Conservation (phyloP, 2,113 vertebrate genomes). For the Leucopsar rothschildi region DNA sequence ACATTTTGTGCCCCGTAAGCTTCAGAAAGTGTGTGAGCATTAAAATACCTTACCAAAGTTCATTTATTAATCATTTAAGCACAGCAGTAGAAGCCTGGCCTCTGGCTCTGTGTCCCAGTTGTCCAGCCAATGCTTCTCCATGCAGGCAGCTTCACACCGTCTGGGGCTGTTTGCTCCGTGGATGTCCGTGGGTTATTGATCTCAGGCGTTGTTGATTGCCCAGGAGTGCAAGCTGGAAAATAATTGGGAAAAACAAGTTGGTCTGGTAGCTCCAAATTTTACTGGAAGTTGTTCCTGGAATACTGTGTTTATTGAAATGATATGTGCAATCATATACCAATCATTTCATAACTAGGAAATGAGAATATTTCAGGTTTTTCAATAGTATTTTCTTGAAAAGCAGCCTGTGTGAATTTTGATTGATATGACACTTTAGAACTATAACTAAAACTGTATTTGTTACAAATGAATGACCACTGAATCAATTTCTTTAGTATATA, state of each 20-base stretch:
- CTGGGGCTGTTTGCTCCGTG: neutral
- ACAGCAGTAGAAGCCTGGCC: neutral
- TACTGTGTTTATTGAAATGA: neutral
- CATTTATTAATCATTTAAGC: neutral
- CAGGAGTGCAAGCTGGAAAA: neutral
- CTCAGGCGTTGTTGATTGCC: fast-evolving
- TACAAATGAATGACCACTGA: slow-evolving; percentile 39
- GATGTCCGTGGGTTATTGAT: neutral
- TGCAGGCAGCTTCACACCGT: neutral
- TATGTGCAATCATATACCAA: neutral
- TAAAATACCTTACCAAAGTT: neutral
- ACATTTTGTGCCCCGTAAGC: neutral
- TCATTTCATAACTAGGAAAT: neutral
- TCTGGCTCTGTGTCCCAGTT: neutral
- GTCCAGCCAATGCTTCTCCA: neutral
- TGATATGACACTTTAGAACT: slow-evolving; percentile 16
- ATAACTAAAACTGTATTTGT: slow-evolving; percentile 45
- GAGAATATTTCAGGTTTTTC: neutral
- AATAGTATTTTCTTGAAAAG: slow-evolving; percentile 1
- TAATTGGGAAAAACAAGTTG: neutral
- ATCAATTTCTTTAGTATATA: slow-evolving; percentile 36
- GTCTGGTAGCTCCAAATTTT: neutral
- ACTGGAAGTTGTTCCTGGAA: neutral
- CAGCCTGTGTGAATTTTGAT: slow-evolving; percentile 38
- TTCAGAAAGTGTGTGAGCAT: neutral